Evolutionary conservation across 2,888 invertebrate species (phyloP).

Genomic region (Cheilosia pagana): DNA sequence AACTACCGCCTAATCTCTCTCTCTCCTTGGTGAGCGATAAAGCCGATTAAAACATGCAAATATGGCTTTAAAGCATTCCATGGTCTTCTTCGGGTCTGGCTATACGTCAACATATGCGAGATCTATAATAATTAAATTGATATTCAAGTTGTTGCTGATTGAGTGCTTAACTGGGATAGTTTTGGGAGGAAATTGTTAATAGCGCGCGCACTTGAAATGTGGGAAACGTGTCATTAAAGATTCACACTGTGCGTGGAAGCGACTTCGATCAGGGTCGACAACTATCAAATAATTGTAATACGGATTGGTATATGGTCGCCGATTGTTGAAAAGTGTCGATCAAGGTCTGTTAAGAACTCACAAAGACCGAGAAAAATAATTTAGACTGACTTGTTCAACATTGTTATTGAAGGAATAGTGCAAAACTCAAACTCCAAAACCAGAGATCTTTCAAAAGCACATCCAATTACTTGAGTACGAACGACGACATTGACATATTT

Average conservation of each 20-base stretch:
- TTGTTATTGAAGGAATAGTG: no score
- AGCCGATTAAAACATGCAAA: conserved; percentile 36
- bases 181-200: conserved; percentile 16
- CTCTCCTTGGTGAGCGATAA: conserved; percentile 17
- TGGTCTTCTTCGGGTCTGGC: not conserved
- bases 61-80: conserved; percentile 20
- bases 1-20: conserved; percentile 12
- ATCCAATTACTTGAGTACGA: no score
- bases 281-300: not conserved
- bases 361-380: no score
- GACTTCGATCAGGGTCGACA: conserved; percentile 27
- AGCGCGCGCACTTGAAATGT: conserved; percentile 2
- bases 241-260: conserved; percentile 11
- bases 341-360: no score
- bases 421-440: no score
- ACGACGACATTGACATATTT: no score
- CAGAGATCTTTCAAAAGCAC: no score
- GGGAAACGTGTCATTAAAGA: conserved; percentile 15
- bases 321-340: not conserved
- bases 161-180: conserved; percentile 12
- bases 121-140: conserved; percentile 36
- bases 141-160: conserved; percentile 30
- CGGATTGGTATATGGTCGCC: conserved; percentile 1
- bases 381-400: no score
- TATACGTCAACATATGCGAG: conserved; percentile 1